These are phyloP conservation scores for Cantharis flavilabris DNA, from an alignment of 2,888 invertebrate species.

Conservation along the genomic window DNA sequence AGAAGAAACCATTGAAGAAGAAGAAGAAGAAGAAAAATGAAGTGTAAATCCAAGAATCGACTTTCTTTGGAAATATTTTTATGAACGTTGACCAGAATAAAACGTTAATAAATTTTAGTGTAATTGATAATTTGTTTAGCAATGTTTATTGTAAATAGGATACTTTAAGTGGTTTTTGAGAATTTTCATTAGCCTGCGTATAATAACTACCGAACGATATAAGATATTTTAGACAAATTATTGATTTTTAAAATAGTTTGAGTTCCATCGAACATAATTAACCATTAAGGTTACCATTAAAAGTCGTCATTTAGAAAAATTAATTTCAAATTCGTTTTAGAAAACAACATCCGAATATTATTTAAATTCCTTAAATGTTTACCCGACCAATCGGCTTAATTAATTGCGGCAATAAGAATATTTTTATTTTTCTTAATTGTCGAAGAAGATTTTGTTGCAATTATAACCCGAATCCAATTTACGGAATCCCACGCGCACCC, in stretches of 20 bases:
- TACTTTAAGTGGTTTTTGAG: constrained; percentile 33
- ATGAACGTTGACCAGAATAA: background rate
- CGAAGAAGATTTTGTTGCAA: background rate
- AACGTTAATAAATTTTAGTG: constrained; percentile 28
- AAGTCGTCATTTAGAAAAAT: background rate
- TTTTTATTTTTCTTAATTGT: background rate
- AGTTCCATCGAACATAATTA: background rate
- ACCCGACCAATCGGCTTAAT: background rate
- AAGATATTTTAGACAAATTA: background rate
- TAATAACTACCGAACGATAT: too few relatives aligned
- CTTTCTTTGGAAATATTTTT: background rate
- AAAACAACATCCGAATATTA: background rate
- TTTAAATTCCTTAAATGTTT: background rate
- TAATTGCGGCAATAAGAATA: background rate
- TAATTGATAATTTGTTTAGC: constrained; percentile 32
- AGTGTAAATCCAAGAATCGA: background rate
- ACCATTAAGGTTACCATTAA: background rate
- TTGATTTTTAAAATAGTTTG: background rate
- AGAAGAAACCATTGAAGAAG: background rate
- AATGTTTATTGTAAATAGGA: constrained; percentile 25
- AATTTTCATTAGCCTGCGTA: constrained; percentile 34
- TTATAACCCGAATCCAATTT: constrained; percentile 3
- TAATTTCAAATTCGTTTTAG: background rate
- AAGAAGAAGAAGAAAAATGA: background rate
- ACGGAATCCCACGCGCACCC: constrained; percentile 1